Evolutionary conservation across 2,888 invertebrate species (phyloP).

Genomic region (Diloba caeruleocephala): DNA sequence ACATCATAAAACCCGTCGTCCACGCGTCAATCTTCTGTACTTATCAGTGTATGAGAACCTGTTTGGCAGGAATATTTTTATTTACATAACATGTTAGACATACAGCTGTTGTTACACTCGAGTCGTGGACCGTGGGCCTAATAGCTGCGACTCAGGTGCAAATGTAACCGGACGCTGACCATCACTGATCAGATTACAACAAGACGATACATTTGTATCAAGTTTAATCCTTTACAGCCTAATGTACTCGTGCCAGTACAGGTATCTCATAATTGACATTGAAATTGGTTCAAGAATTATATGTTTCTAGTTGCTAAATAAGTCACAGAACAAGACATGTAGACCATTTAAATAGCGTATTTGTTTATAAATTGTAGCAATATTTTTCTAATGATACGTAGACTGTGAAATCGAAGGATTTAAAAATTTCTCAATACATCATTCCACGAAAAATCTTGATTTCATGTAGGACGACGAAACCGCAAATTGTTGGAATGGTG

Average conservation of each 20-base stretch:
- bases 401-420: constrained; percentile 5
- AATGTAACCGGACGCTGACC: constrained; percentile 64
- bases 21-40: constrained; percentile 29
- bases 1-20: constrained; percentile 22
- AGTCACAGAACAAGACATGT: too few relatives aligned
- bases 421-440: constrained; percentile 3
- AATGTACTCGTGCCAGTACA: constrained; percentile 31
- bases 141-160: constrained; percentile 52
- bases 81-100: constrained; percentile 42
- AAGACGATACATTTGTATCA: constrained; percentile 58
- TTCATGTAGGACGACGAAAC: constrained; percentile 29
- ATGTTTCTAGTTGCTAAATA: too few relatives aligned
- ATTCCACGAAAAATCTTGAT: constrained; percentile 8
- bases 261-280: constrained; percentile 27
- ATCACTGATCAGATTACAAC: constrained; percentile 63
- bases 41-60: constrained; percentile 53
- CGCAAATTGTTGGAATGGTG: constrained; percentile 35
- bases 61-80: constrained; percentile 14
- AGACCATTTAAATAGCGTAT: too few relatives aligned
- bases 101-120: constrained; percentile 25
- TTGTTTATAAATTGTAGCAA: too few relatives aligned
- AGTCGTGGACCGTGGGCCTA: constrained; percentile 20
- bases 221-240: constrained; percentile 43
- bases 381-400: too few relatives aligned
- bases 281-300: constrained; percentile 1